Percentiles rank a stretch among this genome's conserved stretches.
These are phyloP conservation scores for Drosophila yooni DNA, from an alignment of 2,888 invertebrate species.

Conservation along the genomic window DNA sequence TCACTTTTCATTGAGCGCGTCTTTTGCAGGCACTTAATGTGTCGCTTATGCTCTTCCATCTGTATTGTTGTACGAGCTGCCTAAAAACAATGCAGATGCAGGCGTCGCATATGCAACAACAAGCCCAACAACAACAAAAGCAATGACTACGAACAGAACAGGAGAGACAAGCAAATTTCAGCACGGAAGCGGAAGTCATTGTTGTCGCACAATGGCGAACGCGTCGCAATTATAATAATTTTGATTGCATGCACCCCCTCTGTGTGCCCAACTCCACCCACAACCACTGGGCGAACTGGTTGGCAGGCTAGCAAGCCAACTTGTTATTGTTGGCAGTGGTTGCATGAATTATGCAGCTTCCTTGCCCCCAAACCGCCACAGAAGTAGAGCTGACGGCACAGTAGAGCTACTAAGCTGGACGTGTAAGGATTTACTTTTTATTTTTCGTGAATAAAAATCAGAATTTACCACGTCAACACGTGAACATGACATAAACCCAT, in stretches of 20 bases:
- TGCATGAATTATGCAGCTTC: conserved; percentile 64
- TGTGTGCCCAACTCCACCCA: background rate
- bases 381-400: conserved; percentile 1
- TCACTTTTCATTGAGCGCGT: conserved; percentile 69
- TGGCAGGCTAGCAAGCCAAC: conserved; percentile 16
- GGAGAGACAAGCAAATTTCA: conserved; percentile 72
- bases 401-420: background rate
- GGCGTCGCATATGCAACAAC: conserved; percentile 43
- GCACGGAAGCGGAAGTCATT: conserved; percentile 83
- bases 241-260: conserved; percentile 70
- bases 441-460: conserved; percentile 4
- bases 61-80: conserved; percentile 50
- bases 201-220: conserved; percentile 81
- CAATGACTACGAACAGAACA: conserved; percentile 25
- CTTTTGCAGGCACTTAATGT: conserved; percentile 79
- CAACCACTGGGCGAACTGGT: background rate
- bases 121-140: conserved; percentile 7
- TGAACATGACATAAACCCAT: background rate
- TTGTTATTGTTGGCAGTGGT: conserved; percentile 67
- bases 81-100: conserved; percentile 72
- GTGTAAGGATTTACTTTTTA: background rate
- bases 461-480: conserved; percentile 2
- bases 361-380: conserved; percentile 15
- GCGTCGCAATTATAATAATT: conserved; percentile 83
- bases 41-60: conserved; percentile 35